Base-by-base conservation (phyloP, 2,113 vertebrate genomes). In the Pelecanoides urinatrix region DNA sequence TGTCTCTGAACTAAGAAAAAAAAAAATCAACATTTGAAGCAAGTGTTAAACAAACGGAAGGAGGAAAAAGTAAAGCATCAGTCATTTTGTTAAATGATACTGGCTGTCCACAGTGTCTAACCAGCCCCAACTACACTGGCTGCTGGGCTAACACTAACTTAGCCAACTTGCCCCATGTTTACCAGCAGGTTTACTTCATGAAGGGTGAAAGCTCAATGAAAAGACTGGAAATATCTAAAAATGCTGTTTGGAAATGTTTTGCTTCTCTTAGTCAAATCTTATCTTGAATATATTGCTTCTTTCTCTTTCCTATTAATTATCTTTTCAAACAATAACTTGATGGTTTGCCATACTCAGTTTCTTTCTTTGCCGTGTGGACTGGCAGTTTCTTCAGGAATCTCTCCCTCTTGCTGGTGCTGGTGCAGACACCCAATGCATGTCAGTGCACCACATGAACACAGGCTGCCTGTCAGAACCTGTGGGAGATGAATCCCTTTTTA, bases 151-250 rank as follows among this genome's bases (percentile, higher is more conserved):
- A 70, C 2, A 5, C 13, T 67, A 34, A 38, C 45, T 52, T 45
- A 12, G 15, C 23, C 12, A 50, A 16, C 30, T 74, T 1, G 4
- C 6, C 29, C 23, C 0, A 0, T 25, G 12, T 23, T 45, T 53
- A 21, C 19, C 1, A 1, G 18, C 7, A 38, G 19, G 14, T 56
- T 74, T 42, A 44, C 32, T 38, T 38, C 27, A 13, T 6, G 3
- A 50, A 50, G 36, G 11, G 42, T 0, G 1, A n/a, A 34, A 38
- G 18, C 40, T 61, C 40, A 40, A 6, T 36, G n/a, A 49, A 45
- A 82, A 81, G 61, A 34, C 40, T 25, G 29, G 16, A 61, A 40
- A 40, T 47, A 59, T 8, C 15, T 38, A 11, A 32, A 58, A 44
- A 14, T 44, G 26, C 21, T 59, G 8, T 42, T 45, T 53, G 22